These are phyloP conservation scores for Argyra leucocephala DNA, from an alignment of 2,888 invertebrate genomes.

Conservation along the genomic window DNA sequence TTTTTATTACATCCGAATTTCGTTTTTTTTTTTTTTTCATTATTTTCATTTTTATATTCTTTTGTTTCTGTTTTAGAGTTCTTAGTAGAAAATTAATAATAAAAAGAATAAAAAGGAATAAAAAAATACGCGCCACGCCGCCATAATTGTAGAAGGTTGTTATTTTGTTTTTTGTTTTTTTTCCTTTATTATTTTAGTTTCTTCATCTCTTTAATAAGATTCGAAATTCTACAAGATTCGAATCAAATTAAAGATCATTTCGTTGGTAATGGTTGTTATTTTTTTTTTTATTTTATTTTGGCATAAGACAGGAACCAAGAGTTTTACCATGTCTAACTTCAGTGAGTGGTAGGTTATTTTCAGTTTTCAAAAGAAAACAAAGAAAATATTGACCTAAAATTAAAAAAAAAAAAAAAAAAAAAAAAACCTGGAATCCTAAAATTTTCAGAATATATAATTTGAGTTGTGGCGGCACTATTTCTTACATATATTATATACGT, in stretches of 20 bases:
- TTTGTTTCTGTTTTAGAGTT: too few relatives aligned
- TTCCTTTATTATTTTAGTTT: too few relatives aligned
- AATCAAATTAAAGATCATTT: too few relatives aligned
- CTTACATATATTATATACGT: not conserved
- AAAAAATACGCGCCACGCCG: slow-evolving; percentile 1
- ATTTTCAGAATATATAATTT: not conserved
- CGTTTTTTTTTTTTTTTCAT: not conserved
- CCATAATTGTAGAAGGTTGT: not conserved
- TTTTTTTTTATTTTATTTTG: too few relatives aligned
- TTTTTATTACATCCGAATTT: not conserved
- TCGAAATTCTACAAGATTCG: too few relatives aligned
- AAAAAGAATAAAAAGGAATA: not conserved
- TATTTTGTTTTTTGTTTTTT: not conserved
- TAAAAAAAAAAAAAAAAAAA: not conserved
- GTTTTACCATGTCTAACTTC: too few relatives aligned
- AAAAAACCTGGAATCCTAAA: not conserved
- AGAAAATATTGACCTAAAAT: not conserved
- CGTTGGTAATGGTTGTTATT: too few relatives aligned
- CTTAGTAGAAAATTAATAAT: not conserved
- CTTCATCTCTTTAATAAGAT: too few relatives aligned
- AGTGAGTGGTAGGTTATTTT: too few relatives aligned
- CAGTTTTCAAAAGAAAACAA: not conserved
- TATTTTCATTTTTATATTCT: too few relatives aligned
- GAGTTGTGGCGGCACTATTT: not conserved
- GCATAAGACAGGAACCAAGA: too few relatives aligned